phyloP scores from a whole-genome alignment of 2,888 invertebrate genomes.

The Priocnemis perturbator region DNA sequence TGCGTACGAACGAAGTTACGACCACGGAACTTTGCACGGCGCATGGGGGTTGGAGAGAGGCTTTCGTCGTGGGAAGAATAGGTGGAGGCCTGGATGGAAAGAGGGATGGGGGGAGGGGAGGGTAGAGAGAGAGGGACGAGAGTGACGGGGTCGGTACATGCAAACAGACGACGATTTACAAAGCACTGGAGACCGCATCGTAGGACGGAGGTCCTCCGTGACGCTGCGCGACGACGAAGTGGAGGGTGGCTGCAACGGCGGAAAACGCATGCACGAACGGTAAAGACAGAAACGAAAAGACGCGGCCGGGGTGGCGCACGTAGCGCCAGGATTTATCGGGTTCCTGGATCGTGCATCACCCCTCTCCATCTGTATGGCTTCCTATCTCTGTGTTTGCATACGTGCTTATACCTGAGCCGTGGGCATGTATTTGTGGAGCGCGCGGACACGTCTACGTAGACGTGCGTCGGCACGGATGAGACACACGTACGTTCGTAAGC shows the following conservation, averaged over 20 bases:
- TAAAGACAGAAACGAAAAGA: conserved; percentile 48
- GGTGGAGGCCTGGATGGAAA: conserved; percentile 14
- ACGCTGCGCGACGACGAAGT: conserved; percentile 12
- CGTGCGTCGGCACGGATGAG: too few relatives aligned
- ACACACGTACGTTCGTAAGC: conserved; percentile 41
- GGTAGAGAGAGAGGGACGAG: conserved; percentile 18
- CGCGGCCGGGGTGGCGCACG: conserved; percentile 27
- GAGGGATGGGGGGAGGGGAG: conserved; percentile 11
- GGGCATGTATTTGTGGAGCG: too few relatives aligned
- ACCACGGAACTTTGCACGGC: conserved; percentile 49
- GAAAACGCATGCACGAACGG: conserved; percentile 41
- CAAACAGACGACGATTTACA: conserved; percentile 58
- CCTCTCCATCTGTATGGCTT: conserved; percentile 27
- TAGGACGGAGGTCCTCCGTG: conserved; percentile 11
- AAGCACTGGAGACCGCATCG: conserved; percentile 43
- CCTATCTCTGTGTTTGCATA: conserved; percentile 1
- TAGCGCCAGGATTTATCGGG: conserved; percentile 53
- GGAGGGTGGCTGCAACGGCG: conserved; percentile 10
- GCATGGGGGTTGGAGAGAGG: conserved; percentile 9
- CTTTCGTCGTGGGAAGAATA: too few relatives aligned
- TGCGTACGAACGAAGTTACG: conserved; percentile 56
- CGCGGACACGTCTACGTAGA: too few relatives aligned
- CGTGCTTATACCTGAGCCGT: too few relatives aligned
- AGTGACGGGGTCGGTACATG: conserved; percentile 27
- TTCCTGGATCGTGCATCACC: conserved; percentile 56